Evolutionary conservation across 2,888 invertebrate genomes (phyloP).

Genomic region (Drosophila multiciliata): DNA sequence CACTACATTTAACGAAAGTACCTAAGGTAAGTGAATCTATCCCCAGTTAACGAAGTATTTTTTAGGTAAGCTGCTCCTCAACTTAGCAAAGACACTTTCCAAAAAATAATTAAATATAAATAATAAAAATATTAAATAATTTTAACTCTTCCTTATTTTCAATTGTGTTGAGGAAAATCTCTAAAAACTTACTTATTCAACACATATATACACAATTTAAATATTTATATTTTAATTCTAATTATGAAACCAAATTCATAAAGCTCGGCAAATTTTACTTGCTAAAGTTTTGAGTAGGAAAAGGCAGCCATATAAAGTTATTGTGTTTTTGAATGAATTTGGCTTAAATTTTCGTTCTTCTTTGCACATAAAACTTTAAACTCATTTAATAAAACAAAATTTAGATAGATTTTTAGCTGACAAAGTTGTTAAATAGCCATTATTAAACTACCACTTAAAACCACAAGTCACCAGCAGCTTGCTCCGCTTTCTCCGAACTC

Average conservation of each 20-base stretch:
- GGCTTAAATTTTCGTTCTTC: background rate
- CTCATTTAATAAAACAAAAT: conserved; percentile 6
- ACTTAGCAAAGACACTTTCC: background rate
- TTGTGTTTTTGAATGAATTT: background rate
- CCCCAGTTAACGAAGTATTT: background rate
- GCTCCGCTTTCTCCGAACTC: background rate
- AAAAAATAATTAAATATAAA: background rate
- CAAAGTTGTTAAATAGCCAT: conserved; percentile 7
- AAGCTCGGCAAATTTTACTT: background rate
- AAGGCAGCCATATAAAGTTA: background rate
- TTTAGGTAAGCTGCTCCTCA: background rate
- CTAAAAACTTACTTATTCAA: background rate
- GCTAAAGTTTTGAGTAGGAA: background rate
- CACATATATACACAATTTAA: background rate
- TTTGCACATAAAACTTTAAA: background rate
- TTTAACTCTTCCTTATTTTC: background rate
- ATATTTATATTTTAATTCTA: background rate
- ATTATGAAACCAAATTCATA: background rate
- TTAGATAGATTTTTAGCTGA: background rate
- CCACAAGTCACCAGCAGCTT: background rate
- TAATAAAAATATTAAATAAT: too few relatives aligned
- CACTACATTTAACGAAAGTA: background rate
- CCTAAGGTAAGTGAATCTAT: background rate
- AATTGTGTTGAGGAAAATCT: background rate
- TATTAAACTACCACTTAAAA: conserved; percentile 7